Conservation (phyloP, 2,113 vertebrate species). For the Phylloscopus trochilus region DNA sequence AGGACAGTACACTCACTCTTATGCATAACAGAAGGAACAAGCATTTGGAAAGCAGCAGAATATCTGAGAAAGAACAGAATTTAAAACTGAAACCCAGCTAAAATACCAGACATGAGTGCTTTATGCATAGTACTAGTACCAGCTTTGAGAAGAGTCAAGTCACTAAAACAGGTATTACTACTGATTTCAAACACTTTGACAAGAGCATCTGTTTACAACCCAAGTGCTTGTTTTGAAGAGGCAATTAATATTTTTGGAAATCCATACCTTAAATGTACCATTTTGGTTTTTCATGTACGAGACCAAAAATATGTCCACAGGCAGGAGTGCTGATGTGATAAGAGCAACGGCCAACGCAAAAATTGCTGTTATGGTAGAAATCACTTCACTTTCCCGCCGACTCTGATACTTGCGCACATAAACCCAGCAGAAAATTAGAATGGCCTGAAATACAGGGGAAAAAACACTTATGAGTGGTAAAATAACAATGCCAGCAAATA, state of each 20-base stretch:
- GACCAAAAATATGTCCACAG: conserved; percentile 97
- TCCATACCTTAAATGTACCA: conserved; percentile 94
- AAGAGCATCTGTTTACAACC: neutral
- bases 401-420: conserved; percentile 98
- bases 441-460: conserved; percentile 75
- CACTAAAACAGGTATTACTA: neutral
- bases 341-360: conserved; percentile 91
- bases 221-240: neutral
- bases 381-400: conserved; percentile 92
- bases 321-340: conserved; percentile 93
- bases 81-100: neutral
- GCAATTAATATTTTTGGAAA: accelerated
- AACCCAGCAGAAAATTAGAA: conserved; percentile 94
- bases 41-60: accelerated
- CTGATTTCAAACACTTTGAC: neutral
- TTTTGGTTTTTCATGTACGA: conserved; percentile 96
- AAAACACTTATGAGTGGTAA: accelerated
- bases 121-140: neutral
- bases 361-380: conserved; percentile 96
- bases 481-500: accelerated
- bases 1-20: neutral
- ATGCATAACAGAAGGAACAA: accelerated
- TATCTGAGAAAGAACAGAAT: accelerated
- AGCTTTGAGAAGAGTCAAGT: neutral
- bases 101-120: neutral